phyloP scores from a whole-genome alignment of 1,140 invertebrate genomes.

The Pseudomyrmex dendroicus region DNA sequence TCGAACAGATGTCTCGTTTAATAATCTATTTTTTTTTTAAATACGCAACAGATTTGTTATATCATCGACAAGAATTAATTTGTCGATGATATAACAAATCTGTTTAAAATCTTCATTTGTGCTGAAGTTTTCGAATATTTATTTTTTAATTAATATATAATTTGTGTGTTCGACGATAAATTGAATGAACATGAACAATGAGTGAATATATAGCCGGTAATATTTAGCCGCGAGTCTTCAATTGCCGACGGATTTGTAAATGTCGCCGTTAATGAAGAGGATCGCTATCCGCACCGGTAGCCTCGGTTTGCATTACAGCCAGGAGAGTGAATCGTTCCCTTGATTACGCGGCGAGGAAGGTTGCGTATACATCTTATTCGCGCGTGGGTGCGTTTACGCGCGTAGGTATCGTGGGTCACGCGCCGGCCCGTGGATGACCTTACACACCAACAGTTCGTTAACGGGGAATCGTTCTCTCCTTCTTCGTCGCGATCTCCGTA shows the following conservation, averaged over 20 bases:
- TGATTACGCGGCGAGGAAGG: slow-evolving; percentile 54
- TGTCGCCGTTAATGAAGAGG: slow-evolving; percentile 39
- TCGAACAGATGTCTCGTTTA: slow-evolving; percentile 21
- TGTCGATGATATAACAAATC: slow-evolving; percentile 20
- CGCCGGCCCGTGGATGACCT: slow-evolving; percentile 52
- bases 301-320: slow-evolving; percentile 42
- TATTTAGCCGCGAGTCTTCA: not conserved
- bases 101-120: not conserved
- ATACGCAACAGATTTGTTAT: too few species aligned
- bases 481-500: slow-evolving; percentile 46
- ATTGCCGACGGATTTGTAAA: slow-evolving; percentile 27
- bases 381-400: slow-evolving; percentile 62
- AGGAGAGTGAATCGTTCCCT: slow-evolving; percentile 56
- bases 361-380: slow-evolving; percentile 21
- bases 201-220: too few species aligned
- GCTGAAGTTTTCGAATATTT: too few species aligned
- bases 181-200: not conserved
- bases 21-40: slow-evolving; percentile 43
- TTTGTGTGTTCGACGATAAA: not conserved
- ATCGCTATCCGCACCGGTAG: slow-evolving; percentile 41
- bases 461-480: slow-evolving; percentile 61
- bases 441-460: slow-evolving; percentile 64
- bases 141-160: too few species aligned
- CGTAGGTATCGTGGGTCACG: slow-evolving; percentile 59
- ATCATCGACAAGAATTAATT: slow-evolving; percentile 32